These are phyloP conservation scores for Brotula barbata DNA, from an alignment of 2,797 vertebrate genomes.

Conservation along the genomic window DNA sequence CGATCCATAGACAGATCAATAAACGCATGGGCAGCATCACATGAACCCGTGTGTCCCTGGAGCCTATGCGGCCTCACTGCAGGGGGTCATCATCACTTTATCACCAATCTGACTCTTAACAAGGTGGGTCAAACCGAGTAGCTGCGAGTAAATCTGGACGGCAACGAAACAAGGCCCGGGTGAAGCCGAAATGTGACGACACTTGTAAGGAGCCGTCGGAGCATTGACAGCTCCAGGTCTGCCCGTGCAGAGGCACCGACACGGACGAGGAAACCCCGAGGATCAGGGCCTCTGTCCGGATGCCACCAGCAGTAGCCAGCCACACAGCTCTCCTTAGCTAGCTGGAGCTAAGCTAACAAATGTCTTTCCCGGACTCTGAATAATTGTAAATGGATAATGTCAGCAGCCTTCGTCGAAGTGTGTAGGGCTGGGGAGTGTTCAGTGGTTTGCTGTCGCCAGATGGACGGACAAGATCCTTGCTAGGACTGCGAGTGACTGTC, in stretches of 20 bases:
- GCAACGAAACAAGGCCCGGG: constrained; percentile 34
- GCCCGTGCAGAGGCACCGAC: constrained; percentile 55
- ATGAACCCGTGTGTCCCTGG: constrained; percentile 44
- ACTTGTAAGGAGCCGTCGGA: constrained; percentile 53
- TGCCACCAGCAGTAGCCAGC: constrained; percentile 62
- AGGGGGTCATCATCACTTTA: constrained; percentile 55
- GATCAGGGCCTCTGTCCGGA: constrained; percentile 75
- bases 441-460: constrained; percentile 45
- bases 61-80: constrained; percentile 52
- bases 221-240: constrained; percentile 56
- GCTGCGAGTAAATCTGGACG: constrained; percentile 37
- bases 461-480: constrained; percentile 48
- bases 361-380: constrained; percentile 55
- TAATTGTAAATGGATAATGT: constrained; percentile 56
- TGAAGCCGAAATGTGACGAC: constrained; percentile 68
- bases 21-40: constrained; percentile 51
- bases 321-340: constrained; percentile 57
- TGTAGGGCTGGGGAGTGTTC: constrained; percentile 41
- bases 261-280: constrained; percentile 74
- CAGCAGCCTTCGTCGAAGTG: constrained; percentile 32
- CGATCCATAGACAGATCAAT: constrained; percentile 48
- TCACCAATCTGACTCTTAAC: constrained; percentile 54
- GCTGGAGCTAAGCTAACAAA: constrained; percentile 68
- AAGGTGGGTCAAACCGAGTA: constrained; percentile 32
- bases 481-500: constrained; percentile 46